phyloP scores from a whole-genome alignment of 1,140 invertebrate species.

The Condylostylus longicornis region DNA sequence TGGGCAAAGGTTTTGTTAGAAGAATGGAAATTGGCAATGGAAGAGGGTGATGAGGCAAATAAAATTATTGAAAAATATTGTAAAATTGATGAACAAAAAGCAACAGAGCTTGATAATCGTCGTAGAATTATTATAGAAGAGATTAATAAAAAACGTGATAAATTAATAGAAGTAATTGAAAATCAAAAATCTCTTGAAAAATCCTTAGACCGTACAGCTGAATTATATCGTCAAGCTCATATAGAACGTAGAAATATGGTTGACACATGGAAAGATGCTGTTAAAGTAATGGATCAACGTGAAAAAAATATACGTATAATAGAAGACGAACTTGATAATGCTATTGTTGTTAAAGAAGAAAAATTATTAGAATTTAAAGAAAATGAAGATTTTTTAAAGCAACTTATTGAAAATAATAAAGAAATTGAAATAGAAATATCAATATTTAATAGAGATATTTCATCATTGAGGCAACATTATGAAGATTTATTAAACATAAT shows the following conservation, averaged over 20 bases:
- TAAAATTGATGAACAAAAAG: conserved; percentile 40
- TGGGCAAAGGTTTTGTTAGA: conserved; percentile 40
- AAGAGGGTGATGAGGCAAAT: conserved; percentile 39
- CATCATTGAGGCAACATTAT: no score
- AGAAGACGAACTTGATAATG: conserved; percentile 12
- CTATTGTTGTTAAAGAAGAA: conserved; percentile 3
- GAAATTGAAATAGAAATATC: conserved; percentile 18
- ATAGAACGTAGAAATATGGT: conserved; percentile 26
- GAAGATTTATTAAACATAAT: no score
- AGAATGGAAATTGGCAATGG: conserved; percentile 41
- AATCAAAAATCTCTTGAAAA: conserved; percentile 27
- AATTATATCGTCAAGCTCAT: conserved; percentile 24
- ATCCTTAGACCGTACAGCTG: conserved; percentile 23
- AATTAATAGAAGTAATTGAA: conserved; percentile 19
- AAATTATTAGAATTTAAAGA: conserved; percentile 11
- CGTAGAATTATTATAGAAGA: conserved; percentile 28
- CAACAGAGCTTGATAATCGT: conserved; percentile 34
- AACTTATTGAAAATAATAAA: conserved; percentile 22
- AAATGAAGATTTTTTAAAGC: conserved; percentile 14
- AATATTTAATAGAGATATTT: no score
- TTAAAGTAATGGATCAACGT: conserved; percentile 27
- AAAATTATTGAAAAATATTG: conserved; percentile 41
- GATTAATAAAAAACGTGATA: conserved; percentile 20
- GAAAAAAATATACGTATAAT: conserved; percentile 18
- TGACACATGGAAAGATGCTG: conserved; percentile 28